Evolutionary conservation across 2,888 invertebrate genomes (phyloP), one percentile per base, ranked within the genome.

Genomic region (Drosophila affinis): DNA sequence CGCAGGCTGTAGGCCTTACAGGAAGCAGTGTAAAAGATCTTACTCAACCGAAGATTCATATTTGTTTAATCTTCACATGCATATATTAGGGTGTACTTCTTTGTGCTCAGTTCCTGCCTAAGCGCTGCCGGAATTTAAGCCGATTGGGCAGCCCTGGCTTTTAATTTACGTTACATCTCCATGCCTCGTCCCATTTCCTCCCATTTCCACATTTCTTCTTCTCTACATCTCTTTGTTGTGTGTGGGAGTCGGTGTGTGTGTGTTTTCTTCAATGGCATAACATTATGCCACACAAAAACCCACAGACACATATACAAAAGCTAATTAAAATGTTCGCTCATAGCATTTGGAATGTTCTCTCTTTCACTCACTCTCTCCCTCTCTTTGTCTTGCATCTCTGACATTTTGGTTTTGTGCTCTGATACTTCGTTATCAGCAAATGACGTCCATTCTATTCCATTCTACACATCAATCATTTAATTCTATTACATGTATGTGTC

Each of bases 311-410:
- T 34, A 67, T 54, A 18, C n/a, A 61, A 21, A 44, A 71, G 79
- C 85, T 81, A 81, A 87, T 87, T 87, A 84, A 81, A 83, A 72
- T 72, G 57, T 58, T 63, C 62, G 56, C 45, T 62, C 46, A 29
- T 45, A 39, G 48, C 39, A 39, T 39, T 39, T 14, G 39, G 39
- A 39, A 24, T 58, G 29, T 47, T 51, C 49, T 54, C 63, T 68
- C 62, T 49, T 45, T 17, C 58, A 17, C 17, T 53, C 55, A 55
- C 44, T 18, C 27, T 45, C 58, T 52, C 32, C n/a, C 18, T 48
- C 27, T 49, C 10, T 54, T 48, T 55, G 58, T 62, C 75, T 71
- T 62, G 77, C 71, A 75, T 73, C 72, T 84, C 76, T 84, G 71
- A 75, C 79, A 84, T 78, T 87, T 78, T 52, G 46, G 47, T 24